Conservation (phyloP, 1,140 invertebrate species). For the Zelostemma sp. region DNA sequence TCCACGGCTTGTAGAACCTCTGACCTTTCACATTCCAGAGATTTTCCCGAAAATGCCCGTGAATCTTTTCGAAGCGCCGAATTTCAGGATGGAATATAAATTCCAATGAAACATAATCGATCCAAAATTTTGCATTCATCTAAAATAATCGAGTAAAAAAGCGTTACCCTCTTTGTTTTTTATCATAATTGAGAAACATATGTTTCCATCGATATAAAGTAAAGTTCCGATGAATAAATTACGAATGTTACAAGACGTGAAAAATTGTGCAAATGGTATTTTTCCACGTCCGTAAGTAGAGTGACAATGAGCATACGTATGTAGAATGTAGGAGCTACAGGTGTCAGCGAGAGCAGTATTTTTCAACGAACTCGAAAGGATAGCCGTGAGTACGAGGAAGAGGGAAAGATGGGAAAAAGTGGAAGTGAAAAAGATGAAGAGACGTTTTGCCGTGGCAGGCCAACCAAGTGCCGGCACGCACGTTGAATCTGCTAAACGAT, state of each 20-base stretch:
- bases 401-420: constrained; percentile 47
- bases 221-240: too few species aligned
- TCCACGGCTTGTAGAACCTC: constrained; percentile 68
- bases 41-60: constrained; percentile 35
- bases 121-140: too few species aligned
- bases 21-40: constrained; percentile 12
- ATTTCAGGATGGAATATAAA: too few species aligned
- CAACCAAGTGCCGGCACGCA: constrained; percentile 58
- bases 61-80: too few species aligned
- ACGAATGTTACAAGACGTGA: too few species aligned
- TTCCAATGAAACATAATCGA: too few species aligned
- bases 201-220: too few species aligned
- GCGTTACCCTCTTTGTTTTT: too few species aligned
- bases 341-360: constrained; percentile 70
- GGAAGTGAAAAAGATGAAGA: constrained; percentile 48
- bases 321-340: constrained; percentile 70
- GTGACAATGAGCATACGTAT: constrained; percentile 56
- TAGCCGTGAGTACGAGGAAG: constrained; percentile 41
- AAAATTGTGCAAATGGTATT: constrained; percentile 1
- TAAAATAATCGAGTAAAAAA: too few species aligned
- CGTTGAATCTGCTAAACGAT: constrained; percentile 70
- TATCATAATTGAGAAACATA: too few species aligned
- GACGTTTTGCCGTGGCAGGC: constrained; percentile 28
- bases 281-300: constrained; percentile 14
- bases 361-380: constrained; percentile 60